phyloP scores from a whole-genome alignment of 2,797 vertebrate genomes.

The Eleutherodactylus coqui region DNA sequence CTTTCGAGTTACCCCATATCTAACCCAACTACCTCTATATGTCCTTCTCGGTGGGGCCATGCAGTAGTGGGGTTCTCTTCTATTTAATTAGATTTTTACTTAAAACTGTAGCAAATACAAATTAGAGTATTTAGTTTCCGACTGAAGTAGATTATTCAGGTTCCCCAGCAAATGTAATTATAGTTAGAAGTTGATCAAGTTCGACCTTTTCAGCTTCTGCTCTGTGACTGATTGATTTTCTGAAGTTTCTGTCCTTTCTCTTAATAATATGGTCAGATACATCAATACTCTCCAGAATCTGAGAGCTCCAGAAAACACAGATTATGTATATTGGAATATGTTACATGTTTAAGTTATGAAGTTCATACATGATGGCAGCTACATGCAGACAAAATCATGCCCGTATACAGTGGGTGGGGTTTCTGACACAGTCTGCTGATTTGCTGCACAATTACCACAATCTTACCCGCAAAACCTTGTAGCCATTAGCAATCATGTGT shows the following conservation, averaged over 20 bases:
- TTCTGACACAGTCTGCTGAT: too few relatives aligned
- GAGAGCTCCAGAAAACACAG: neutral
- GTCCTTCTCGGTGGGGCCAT: neutral
- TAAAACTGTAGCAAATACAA: neutral
- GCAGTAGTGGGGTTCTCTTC: neutral
- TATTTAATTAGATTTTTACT: constrained; percentile 14
- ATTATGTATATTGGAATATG: neutral
- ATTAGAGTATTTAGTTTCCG: constrained; percentile 19
- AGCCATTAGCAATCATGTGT: too few relatives aligned
- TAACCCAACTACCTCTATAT: neutral
- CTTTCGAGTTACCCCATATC: neutral
- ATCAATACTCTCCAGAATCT: constrained; percentile 9
- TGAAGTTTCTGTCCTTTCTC: constrained; percentile 27
- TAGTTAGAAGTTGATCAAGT: constrained; percentile 35
- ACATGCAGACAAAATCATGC: too few relatives aligned
- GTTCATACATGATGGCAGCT: too few relatives aligned
- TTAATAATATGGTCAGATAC: constrained; percentile 14
- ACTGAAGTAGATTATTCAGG: constrained; percentile 31
- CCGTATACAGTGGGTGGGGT: too few relatives aligned
- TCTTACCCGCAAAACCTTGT: too few relatives aligned
- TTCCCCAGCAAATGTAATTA: constrained; percentile 43
- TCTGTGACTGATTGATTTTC: constrained; percentile 54
- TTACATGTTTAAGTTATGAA: neutral
- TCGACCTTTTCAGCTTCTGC: constrained; percentile 31
- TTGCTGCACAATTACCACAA: too few relatives aligned